Percentiles rank a stretch among this genome's conserved stretches.
phyloP scores from a whole-genome alignment of 2,797 vertebrate species.

The Netta rufina region DNA sequence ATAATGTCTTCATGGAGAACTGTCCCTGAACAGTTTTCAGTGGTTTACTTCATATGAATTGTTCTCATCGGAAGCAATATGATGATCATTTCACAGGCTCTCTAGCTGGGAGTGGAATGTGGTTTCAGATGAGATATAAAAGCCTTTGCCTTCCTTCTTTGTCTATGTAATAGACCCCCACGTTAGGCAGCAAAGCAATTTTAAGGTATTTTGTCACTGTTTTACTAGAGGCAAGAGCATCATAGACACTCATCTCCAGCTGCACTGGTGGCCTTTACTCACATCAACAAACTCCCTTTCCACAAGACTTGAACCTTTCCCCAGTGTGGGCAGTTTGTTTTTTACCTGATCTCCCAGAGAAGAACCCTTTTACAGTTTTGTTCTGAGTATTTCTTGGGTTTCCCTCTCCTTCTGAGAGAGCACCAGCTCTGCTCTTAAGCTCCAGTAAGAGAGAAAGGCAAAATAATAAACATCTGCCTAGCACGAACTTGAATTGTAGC shows the following conservation, averaged over 20 bases:
- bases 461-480: constrained; percentile 59
- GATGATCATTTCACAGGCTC: neutral
- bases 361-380: neutral
- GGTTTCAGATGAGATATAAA: neutral
- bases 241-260: neutral
- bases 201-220: neutral
- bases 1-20: neutral
- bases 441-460: neutral
- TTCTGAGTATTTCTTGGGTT: neutral
- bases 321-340: neutral
- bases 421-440: neutral
- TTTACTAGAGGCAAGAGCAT: neutral
- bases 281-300: neutral
- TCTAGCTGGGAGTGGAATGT: neutral
- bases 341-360: neutral
- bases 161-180: neutral
- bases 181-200: neutral
- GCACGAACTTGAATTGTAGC: constrained; percentile 29
- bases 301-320: neutral
- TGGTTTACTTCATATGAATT: neutral
- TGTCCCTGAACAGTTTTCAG: neutral
- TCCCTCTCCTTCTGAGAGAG: neutral
- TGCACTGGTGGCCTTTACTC: neutral
- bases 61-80: neutral
- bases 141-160: neutral